Conservation (phyloP, 2,113 vertebrate genomes). For the Salvator merianae region DNA sequence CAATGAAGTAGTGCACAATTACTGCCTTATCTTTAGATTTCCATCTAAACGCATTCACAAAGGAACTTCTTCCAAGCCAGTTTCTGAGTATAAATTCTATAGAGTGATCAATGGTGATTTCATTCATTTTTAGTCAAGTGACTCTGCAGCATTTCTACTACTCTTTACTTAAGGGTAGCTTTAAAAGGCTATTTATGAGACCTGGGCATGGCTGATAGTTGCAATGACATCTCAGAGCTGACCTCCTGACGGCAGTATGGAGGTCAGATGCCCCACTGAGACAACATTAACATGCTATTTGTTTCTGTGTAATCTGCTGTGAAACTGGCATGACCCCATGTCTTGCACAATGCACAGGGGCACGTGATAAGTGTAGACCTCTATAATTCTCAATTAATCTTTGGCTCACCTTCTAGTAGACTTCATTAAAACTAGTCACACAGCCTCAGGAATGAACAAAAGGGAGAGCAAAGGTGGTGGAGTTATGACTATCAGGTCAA, state of each 20-base stretch:
- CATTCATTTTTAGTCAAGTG: background rate
- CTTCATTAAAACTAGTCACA: background rate
- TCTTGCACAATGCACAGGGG: background rate
- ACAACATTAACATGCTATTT: background rate
- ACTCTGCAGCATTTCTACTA: background rate
- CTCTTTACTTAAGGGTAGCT: background rate
- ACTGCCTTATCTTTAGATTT: background rate
- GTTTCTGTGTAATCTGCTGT: constrained; percentile 6
- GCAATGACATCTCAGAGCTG: background rate
- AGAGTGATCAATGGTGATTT: background rate
- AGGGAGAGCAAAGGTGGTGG: background rate
- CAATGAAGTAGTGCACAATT: too few relatives aligned
- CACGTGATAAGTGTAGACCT: background rate
- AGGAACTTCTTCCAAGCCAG: background rate
- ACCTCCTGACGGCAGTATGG: background rate
- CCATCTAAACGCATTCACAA: background rate
- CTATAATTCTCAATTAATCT: background rate
- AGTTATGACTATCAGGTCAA: too few relatives aligned
- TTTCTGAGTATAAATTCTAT: background rate
- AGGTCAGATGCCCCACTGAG: background rate
- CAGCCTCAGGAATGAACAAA: background rate
- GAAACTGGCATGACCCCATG: background rate
- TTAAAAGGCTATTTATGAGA: background rate
- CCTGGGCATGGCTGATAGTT: background rate
- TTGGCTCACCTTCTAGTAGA: background rate